A percentile compares a stretch with the other conserved stretches of the same genome.
phyloP scores from a whole-genome alignment of 2,888 invertebrate genomes.

The Plagiodera versicolora region DNA sequence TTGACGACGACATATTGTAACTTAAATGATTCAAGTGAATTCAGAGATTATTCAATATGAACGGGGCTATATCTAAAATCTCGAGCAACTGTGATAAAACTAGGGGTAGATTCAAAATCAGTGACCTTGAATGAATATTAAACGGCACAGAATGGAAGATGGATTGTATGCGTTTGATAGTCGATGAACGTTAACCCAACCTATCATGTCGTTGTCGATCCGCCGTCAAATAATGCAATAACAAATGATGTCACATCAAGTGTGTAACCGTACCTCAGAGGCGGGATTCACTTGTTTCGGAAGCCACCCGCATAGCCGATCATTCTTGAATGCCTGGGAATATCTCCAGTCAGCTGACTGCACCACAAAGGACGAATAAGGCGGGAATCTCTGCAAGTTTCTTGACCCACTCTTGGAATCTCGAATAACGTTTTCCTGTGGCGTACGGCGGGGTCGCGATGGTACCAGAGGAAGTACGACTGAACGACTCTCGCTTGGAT shows the following conservation, averaged over 20 bases:
- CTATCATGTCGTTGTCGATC: not conserved
- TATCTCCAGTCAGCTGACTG: conserved; percentile 38
- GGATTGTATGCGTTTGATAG: no score
- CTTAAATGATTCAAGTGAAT: no score
- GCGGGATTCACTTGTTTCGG: conserved; percentile 25
- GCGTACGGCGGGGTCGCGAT: conserved; percentile 7
- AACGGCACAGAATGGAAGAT: no score
- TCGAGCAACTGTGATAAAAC: no score
- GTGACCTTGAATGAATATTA: no score
- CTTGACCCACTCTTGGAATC: conserved; percentile 31
- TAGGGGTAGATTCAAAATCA: no score
- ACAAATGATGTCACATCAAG: conserved; percentile 5
- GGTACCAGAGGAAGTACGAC: not conserved
- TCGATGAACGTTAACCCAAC: not conserved
- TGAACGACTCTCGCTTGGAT: not conserved
- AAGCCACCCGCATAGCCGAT: conserved; percentile 37
- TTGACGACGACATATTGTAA: no score
- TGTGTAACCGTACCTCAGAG: conserved; percentile 6
- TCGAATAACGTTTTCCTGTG: conserved; percentile 25
- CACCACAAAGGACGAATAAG: conserved; percentile 29
- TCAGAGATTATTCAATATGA: no score
- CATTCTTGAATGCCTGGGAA: conserved; percentile 35
- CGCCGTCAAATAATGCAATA: conserved; percentile 4
- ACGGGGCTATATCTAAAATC: no score
- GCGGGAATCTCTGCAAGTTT: conserved; percentile 29